These are phyloP conservation scores for Laticauda laticaudata DNA, from an alignment of 2,113 vertebrate species.

Conservation along the genomic window DNA sequence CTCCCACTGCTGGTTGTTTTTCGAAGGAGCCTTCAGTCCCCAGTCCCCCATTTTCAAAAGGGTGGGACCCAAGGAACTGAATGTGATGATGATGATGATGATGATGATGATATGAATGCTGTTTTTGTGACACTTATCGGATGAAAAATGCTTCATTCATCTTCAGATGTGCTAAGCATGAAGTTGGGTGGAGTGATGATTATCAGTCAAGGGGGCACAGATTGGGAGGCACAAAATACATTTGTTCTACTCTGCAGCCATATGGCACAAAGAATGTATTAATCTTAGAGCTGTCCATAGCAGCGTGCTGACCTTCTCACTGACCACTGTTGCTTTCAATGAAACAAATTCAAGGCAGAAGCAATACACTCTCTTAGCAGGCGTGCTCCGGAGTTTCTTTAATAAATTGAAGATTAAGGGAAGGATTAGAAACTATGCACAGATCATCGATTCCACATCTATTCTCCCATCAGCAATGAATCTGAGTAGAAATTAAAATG, in stretches of 20 bases:
- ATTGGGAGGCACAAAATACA: constrained; percentile 58
- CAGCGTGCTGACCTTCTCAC: constrained; percentile 46
- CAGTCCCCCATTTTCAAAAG: not conserved
- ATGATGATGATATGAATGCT: constrained; percentile 52
- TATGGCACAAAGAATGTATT: constrained; percentile 47
- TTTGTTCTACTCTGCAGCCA: constrained; percentile 44
- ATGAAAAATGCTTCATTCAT: constrained; percentile 68
- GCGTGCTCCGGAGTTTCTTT: constrained; percentile 16
- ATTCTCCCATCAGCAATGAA: not conserved
- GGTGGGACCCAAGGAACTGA: constrained; percentile 47
- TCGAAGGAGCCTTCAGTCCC: not conserved
- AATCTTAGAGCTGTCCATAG: constrained; percentile 45
- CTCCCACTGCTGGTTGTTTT: not conserved
- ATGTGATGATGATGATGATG: constrained; percentile 35
- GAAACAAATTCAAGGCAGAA: constrained; percentile 52
- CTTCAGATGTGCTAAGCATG: constrained; percentile 63
- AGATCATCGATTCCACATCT: too few relatives aligned
- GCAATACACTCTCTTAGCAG: constrained; percentile 12
- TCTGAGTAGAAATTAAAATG: constrained; percentile 1
- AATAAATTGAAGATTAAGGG: not conserved
- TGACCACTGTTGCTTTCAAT: constrained; percentile 30
- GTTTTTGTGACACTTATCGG: constrained; percentile 49
- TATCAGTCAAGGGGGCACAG: constrained; percentile 59
- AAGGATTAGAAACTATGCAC: not conserved
- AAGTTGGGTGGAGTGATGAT: constrained; percentile 65